Evolutionary conservation across 1,140 invertebrate genomes (phyloP), one percentile per base, ranked within the genome.

Genomic region (Dermatophagoides farinae): DNA sequence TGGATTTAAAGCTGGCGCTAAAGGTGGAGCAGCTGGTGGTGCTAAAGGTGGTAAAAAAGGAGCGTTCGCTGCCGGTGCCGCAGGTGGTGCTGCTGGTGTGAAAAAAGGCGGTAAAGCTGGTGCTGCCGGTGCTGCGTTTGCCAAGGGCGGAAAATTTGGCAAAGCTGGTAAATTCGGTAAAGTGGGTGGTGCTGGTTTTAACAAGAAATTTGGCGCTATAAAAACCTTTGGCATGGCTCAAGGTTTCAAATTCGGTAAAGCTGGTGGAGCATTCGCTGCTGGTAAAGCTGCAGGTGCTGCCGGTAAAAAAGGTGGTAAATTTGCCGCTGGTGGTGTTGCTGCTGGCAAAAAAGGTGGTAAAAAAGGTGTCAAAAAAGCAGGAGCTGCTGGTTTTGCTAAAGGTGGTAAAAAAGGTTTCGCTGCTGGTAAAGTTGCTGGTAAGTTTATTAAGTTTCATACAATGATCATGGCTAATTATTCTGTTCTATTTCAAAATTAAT

Each of bases 201-300:
- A 63, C 49, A 63, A 63, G 31, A 53, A 50, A 20, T 61, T 63
- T 51, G 62, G 62, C 12, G 23, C 22, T 1, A 25, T 63, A 10
- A 54, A 51, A n/a, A 63, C 38, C 5, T 63, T 63, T 44, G 60
- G 51, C 39, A 39, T 50, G 23, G 38, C 38, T n/a, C 60, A 61
- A 54, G 60, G 63, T 9, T 61, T 64, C 38, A 62, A 62, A 47
- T 61, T 57, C 50, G 60, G 60, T 18, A 64, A 61, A 20, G 51
- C 61, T 38, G 53, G 38, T 50, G 60, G 52, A 25, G 37, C 40
- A 31, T 54, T 52, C 49, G 52, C 60, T 18, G 60, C 62, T 22
- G 57, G 62, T 9, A 58, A 58, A 25, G 62, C 49, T 43, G 58
- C 37, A 25, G 51, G 51, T 31, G 58, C 40, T 39, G 16, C 25